Evolutionary conservation across 2,797 vertebrate genomes (phyloP).

Genomic region (Masticophis lateralis): DNA sequence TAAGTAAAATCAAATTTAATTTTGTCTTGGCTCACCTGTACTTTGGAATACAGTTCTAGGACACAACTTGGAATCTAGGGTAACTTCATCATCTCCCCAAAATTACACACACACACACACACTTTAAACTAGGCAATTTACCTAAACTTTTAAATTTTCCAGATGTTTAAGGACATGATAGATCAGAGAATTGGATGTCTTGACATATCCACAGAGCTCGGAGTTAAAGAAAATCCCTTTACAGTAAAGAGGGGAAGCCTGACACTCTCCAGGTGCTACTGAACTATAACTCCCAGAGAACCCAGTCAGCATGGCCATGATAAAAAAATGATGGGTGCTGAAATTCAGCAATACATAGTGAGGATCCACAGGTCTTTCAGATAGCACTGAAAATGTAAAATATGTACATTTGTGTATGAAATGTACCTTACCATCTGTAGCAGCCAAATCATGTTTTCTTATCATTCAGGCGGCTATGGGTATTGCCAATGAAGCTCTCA

Average conservation of each 20-base stretch:
- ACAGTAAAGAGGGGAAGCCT: not conserved
- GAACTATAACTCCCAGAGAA: not conserved
- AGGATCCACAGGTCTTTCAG: not conserved
- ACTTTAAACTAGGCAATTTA: not conserved
- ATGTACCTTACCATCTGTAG: slow-evolving; percentile 62
- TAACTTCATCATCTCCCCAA: not conserved
- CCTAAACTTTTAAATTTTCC: not conserved
- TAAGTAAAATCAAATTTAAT: not conserved
- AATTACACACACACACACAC: not conserved
- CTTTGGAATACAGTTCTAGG: not conserved
- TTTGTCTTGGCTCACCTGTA: not conserved
- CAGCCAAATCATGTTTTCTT: slow-evolving; percentile 78
- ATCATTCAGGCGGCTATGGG: slow-evolving; percentile 80
- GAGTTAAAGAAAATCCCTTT: not conserved
- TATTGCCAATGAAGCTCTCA: slow-evolving; percentile 70
- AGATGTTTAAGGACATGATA: not conserved
- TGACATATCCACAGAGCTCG: not conserved
- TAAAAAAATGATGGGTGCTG: not conserved
- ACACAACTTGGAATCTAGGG: not conserved
- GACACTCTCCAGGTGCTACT: not conserved
- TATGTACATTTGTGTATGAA: not conserved
- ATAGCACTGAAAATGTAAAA: not conserved
- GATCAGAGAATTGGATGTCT: not conserved
- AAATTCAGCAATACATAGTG: not conserved
- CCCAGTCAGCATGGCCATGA: not conserved